Base-by-base conservation (phyloP, 2,888 invertebrate species). In the Melangyna quadrimaculata region DNA sequence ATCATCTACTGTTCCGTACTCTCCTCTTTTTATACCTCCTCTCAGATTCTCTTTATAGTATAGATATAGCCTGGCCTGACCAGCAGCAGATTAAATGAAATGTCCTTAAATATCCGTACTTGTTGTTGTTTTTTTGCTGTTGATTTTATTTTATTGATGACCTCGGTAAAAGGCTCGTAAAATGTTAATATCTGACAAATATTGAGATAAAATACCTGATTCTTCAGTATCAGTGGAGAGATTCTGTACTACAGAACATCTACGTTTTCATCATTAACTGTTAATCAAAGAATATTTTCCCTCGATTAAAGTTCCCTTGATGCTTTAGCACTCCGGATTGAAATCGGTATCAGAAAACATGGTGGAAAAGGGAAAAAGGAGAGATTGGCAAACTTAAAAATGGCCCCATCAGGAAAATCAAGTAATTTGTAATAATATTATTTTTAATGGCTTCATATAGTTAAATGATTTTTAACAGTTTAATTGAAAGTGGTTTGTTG, bases 401-500 rank as follows among this genome's bases (percentile, higher is more conserved):
- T 19, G 27, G 65, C 29, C 65, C 29, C 65, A 59, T 37, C 59
- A 32, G 43, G 45, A 45, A 65, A 61, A 61, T 61, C 61, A 40
- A 61, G 61, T 40, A 69, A 61, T 55, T 63, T 32, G 67, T 77
- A 81, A 72, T 72, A 67, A 77, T 82, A 78, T 82, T 77, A 78
- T 61, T 82, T 82, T 82, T 82, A 82, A 82, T 82, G 67, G 78
- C 82, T 78, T 82, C 59, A 78, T 77, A 55, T 45, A 78, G 78
- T 67, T 71, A 82, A 82, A 82, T 82, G 82, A 67, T 78, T 82
- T 78, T 82, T 72, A 82, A 82, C 72, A 77, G 82, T 72, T 82
- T 78, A 82, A 82, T 82, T 82, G 78, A 82, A 82, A 72, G 77
- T 51, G 77, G 77, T 65, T 75, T 22, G 35, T 67, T 55, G 29